Conservation (phyloP, 2,888 invertebrate species). For the Hemithea aestivaria region DNA sequence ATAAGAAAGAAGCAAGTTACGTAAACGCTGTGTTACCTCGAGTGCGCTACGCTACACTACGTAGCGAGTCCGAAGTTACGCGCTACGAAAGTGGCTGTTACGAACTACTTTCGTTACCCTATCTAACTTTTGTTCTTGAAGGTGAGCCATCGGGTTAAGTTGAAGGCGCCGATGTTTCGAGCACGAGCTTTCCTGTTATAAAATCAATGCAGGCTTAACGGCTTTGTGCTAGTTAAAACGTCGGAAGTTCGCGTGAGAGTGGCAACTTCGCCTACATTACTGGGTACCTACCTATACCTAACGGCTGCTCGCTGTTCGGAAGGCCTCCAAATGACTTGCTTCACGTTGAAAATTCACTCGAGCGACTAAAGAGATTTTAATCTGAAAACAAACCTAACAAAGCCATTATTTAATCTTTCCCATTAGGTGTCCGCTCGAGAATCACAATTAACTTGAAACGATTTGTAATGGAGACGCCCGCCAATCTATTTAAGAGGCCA, state of each 20-base stretch:
- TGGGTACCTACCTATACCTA: constrained; percentile 13
- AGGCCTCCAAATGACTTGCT: constrained; percentile 34
- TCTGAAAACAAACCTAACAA: constrained; percentile 25
- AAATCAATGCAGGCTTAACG: constrained; percentile 59
- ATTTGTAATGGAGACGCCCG: constrained; percentile 55
- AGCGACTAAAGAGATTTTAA: constrained; percentile 18
- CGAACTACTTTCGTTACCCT: constrained; percentile 32
- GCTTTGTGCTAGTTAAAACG: constrained; percentile 54
- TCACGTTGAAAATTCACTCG: constrained; percentile 26
- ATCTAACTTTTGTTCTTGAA: constrained; percentile 55
- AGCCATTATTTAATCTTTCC: constrained; percentile 38
- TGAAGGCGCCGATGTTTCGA: constrained; percentile 33
- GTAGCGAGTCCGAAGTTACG: constrained; percentile 30
- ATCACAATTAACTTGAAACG: constrained; percentile 48
- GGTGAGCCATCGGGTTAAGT: constrained; percentile 42
- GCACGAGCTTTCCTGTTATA: constrained; percentile 45
- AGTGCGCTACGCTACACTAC: constrained; percentile 8
- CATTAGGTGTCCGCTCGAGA: constrained; percentile 40
- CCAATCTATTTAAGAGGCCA: constrained; percentile 59
- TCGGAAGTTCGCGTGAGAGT: constrained; percentile 48
- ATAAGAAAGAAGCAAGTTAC: constrained; percentile 40
- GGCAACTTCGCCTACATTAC: constrained; percentile 31
- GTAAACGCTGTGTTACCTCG: constrained; percentile 18
- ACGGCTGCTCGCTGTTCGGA: constrained; percentile 28
- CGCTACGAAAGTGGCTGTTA: constrained; percentile 43